phyloP scores from a whole-genome alignment of 2,888 invertebrate species.

The Lithodes maja region DNA sequence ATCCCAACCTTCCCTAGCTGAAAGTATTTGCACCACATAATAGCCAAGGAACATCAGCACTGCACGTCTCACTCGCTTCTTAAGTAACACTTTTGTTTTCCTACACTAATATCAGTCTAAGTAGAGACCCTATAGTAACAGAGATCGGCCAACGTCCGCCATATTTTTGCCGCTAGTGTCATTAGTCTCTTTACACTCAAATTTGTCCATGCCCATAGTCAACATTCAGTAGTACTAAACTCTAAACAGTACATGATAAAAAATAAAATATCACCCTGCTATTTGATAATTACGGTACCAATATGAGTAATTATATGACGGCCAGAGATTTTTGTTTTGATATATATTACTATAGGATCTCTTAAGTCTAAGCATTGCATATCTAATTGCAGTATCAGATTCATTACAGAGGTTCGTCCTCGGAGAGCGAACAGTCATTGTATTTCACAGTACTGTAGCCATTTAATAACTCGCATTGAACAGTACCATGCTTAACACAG shows the following conservation, averaged over 20 bases:
- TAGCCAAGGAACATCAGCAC: conserved; percentile 58
- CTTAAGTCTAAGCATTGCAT: conserved; percentile 21
- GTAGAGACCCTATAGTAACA: no score
- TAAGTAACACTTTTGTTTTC: conserved; percentile 50
- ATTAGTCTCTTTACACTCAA: background rate
- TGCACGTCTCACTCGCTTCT: conserved; percentile 34
- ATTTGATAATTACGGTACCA: no score
- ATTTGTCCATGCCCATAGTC: background rate
- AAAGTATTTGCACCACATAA: conserved; percentile 63
- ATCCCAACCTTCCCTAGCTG: conserved; percentile 62
- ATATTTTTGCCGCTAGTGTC: background rate
- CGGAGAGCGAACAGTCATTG: background rate
- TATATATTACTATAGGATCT: background rate
- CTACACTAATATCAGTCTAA: conserved; percentile 36
- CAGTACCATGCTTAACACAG: no score
- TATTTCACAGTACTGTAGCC: background rate
- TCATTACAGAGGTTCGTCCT: background rate
- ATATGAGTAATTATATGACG: no score
- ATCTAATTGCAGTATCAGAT: conserved; percentile 36
- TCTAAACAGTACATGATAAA: no score
- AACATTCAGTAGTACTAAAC: background rate
- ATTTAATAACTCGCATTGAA: no score
- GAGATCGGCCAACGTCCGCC: no score
- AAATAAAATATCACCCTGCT: no score
- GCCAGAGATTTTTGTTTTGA: background rate